These are phyloP conservation scores for Eilema griseolum DNA, from an alignment of 2,888 invertebrate genomes.

Conservation along the genomic window DNA sequence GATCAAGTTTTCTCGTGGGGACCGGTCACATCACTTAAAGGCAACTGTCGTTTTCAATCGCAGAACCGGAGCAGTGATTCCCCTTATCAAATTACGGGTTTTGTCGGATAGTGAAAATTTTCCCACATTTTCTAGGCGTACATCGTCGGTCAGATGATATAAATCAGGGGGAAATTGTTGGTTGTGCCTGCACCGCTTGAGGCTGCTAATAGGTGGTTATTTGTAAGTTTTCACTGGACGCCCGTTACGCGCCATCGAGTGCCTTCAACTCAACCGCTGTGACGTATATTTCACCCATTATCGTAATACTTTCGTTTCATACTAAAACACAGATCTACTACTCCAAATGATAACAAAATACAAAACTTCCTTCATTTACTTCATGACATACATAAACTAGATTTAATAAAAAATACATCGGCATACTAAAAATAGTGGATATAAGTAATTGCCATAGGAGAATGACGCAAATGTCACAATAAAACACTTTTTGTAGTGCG, in stretches of 20 bases:
- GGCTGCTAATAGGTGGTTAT: slow-evolving; percentile 81
- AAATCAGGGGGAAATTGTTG: slow-evolving; percentile 84
- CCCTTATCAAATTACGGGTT: slow-evolving; percentile 83
- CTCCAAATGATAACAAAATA: slow-evolving; percentile 25
- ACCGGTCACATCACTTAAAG: slow-evolving; percentile 78
- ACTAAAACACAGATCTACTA: slow-evolving; percentile 21
- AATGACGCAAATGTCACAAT: slow-evolving; percentile 55
- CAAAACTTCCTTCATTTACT: slow-evolving; percentile 36
- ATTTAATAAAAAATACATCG: slow-evolving; percentile 36
- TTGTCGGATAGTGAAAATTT: slow-evolving; percentile 81
- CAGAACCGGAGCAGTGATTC: slow-evolving; percentile 80
- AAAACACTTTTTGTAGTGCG: slow-evolving; percentile 55
- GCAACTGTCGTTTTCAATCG: slow-evolving; percentile 85
- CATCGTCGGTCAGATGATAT: slow-evolving; percentile 78
- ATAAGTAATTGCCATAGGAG: slow-evolving; percentile 44
- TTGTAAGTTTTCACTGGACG: slow-evolving; percentile 84
- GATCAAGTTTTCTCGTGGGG: slow-evolving; percentile 80
- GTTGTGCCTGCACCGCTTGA: slow-evolving; percentile 72
- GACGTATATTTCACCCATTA: slow-evolving; percentile 51
- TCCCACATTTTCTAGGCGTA: slow-evolving; percentile 84
- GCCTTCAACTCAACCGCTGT: slow-evolving; percentile 56
- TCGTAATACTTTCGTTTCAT: slow-evolving; percentile 50
- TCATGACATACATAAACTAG: slow-evolving; percentile 28
- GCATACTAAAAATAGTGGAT: slow-evolving; percentile 30
- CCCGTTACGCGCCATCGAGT: slow-evolving; percentile 77